These are phyloP conservation scores for Scolopax rusticola DNA, from an alignment of 2,797 vertebrate species.

Conservation along the genomic window DNA sequence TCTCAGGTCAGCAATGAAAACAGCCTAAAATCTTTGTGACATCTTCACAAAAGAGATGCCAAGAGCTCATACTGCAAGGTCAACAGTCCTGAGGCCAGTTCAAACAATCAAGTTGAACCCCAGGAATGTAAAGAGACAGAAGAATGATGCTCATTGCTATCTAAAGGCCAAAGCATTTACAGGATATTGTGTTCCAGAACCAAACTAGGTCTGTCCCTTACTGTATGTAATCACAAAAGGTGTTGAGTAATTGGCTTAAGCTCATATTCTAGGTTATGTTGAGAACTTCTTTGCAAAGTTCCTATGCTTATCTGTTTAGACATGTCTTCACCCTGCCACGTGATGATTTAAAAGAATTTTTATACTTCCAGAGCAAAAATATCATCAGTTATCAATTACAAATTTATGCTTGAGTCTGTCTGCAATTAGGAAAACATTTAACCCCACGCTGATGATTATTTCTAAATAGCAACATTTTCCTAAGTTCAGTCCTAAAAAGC, in stretches of 20 bases:
- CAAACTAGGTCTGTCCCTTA: background rate
- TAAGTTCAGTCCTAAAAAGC: background rate
- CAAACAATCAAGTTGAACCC: constrained; percentile 73
- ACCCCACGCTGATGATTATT: background rate
- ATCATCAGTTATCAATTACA: background rate
- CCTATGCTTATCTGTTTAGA: background rate
- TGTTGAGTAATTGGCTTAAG: background rate
- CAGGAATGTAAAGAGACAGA: constrained; percentile 59
- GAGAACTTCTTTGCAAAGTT: background rate
- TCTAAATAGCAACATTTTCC: background rate
- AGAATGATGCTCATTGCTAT: constrained; percentile 8
- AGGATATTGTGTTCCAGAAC: constrained; percentile 21
- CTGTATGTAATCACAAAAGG: background rate
- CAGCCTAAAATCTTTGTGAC: constrained; percentile 79
- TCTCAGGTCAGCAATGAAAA: constrained; percentile 76
- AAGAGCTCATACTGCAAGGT: constrained; percentile 73
- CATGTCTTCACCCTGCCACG: background rate
- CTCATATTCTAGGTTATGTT: background rate
- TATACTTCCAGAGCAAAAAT: background rate
- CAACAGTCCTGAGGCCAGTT: constrained; percentile 72
- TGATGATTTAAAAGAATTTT: background rate
- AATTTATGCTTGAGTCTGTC: background rate
- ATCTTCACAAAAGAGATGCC: constrained; percentile 77
- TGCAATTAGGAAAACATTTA: background rate
- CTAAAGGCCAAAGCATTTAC: constrained; percentile 20